Percentiles rank a stretch among this genome's conserved stretches.
Evolutionary conservation across 2,888 invertebrate species (phyloP).

Genomic region (Megastigmus dorsalis): DNA sequence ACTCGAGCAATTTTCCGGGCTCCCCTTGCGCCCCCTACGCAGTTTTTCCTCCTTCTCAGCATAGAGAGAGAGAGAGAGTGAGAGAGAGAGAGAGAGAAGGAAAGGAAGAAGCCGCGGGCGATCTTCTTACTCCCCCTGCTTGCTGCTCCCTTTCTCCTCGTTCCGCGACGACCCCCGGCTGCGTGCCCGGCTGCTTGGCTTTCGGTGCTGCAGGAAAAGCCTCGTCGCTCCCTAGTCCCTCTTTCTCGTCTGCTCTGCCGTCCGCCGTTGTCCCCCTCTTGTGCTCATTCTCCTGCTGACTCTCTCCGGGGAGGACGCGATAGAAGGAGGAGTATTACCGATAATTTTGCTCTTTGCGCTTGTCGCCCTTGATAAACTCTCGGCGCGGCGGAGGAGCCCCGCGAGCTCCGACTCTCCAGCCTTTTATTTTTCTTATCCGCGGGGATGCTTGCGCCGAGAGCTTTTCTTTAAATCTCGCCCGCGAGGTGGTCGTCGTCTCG

Average conservation of each 20-base stretch:
- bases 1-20: slow-evolving; percentile 62
- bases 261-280: not conserved
- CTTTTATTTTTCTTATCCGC: not conserved
- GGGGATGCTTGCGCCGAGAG: not conserved
- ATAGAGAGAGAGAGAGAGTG: too few relatives aligned
- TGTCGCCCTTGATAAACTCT: slow-evolving; percentile 48
- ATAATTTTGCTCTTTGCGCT: slow-evolving; percentile 48
- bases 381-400: too few relatives aligned
- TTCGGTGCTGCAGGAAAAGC: slow-evolving; percentile 41
- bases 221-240: not conserved
- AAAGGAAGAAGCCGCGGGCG: slow-evolving; percentile 45
- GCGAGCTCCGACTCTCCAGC: not conserved
- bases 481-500: too few relatives aligned
- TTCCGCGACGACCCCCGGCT: too few relatives aligned
- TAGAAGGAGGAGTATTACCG: slow-evolving; percentile 30
- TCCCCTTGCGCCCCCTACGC: slow-evolving; percentile 15
- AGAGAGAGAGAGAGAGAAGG: too few relatives aligned
- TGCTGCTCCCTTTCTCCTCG: not conserved
- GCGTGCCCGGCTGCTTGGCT: too few relatives aligned
- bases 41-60: not conserved
- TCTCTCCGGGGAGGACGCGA: slow-evolving; percentile 31
- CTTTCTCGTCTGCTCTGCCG: not conserved
- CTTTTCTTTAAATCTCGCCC: slow-evolving; percentile 17
- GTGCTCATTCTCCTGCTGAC: slow-evolving; percentile 12
- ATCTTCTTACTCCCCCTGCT: not conserved